Evolutionary conservation across 2,888 invertebrate species (phyloP), one percentile per base, ranked within the genome.

Genomic region (Caenorhabditis sp.): DNA sequence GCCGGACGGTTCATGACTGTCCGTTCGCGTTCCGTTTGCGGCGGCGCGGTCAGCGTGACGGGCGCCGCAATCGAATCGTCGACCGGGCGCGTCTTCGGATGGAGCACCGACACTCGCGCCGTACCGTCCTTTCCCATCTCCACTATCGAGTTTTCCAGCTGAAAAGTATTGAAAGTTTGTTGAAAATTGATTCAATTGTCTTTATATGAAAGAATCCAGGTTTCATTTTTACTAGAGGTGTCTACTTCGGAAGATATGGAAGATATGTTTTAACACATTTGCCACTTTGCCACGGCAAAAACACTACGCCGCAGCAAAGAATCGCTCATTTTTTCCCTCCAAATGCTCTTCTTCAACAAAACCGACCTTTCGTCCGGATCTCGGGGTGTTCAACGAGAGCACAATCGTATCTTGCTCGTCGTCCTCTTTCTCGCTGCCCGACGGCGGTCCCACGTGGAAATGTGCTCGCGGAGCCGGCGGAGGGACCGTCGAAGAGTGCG

Each of bases 51-150:
- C 2, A 59, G 53, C 1, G 61, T 55, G 32, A 53, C 66, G 22
- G 74, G 59, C 9, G 66, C 66, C 1, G 65, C 70, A 56, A 66
- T 58, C 56, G 58, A 70, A 7, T 59, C 58, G 24, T 56, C 50
- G 24, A 59, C 37, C 15, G 52, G 53, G 22, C 68, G 58, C 32
- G 39, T n/a, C 45, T 65, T 65, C 11, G 43, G 70, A 37, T 70
- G 59, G 6, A 82, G 66, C 3, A 81, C 46, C 1, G 73, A 71
- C 9, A 82, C 81, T 65, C 75, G 74, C 1, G 82, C 78, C 24
- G 70, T 53, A 6, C 83, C 83, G 46, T 83, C 83, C 41, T 76
- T 73, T 11, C 76, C 74, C 79, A 83, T 79, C 45, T 83, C 80
- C 2, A 83, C 83, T 3, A 83, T 72, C 13, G 82, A 82, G 22